Percentiles rank a stretch among this genome's conserved stretches.
phyloP scores from a whole-genome alignment of 2,797 vertebrate species.

The Mormyrus hasselquistii region DNA sequence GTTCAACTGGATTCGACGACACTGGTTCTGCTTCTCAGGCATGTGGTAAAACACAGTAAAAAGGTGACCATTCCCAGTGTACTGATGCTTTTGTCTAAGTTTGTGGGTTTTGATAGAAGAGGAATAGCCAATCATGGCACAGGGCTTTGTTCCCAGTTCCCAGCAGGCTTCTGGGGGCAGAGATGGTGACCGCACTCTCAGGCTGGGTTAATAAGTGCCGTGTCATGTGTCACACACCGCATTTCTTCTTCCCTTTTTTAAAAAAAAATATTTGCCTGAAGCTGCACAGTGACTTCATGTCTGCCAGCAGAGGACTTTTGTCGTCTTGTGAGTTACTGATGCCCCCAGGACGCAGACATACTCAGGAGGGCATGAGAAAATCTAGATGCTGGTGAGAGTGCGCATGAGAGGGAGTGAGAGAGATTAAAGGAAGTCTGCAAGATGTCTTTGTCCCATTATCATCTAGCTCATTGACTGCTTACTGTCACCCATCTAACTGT shows the following conservation, averaged over 20 bases:
- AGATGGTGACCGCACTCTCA: conserved; percentile 57
- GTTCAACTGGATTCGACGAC: background rate
- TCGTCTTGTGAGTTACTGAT: conserved; percentile 63
- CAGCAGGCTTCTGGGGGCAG: conserved; percentile 32
- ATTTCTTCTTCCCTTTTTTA: conserved; percentile 55
- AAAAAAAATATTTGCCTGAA: conserved; percentile 42
- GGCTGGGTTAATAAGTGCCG: conserved; percentile 66
- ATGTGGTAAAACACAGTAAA: background rate
- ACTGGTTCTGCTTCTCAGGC: background rate
- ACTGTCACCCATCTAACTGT: background rate
- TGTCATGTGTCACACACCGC: conserved; percentile 52
- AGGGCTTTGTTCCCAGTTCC: conserved; percentile 26
- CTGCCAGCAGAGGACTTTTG: conserved; percentile 55
- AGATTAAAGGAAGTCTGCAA: background rate
- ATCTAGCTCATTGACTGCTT: background rate
- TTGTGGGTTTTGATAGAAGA: background rate
- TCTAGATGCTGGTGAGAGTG: background rate
- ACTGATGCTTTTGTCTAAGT: background rate
- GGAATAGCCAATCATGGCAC: background rate
- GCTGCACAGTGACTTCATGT: conserved; percentile 60
- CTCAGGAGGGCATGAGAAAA: background rate
- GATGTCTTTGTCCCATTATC: background rate
- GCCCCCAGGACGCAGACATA: conserved; percentile 38
- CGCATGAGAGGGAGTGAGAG: conserved; percentile 16
- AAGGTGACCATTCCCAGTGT: background rate